Evolutionary conservation across 2,888 invertebrate genomes (phyloP).

Genomic region (Rhagium mordax): DNA sequence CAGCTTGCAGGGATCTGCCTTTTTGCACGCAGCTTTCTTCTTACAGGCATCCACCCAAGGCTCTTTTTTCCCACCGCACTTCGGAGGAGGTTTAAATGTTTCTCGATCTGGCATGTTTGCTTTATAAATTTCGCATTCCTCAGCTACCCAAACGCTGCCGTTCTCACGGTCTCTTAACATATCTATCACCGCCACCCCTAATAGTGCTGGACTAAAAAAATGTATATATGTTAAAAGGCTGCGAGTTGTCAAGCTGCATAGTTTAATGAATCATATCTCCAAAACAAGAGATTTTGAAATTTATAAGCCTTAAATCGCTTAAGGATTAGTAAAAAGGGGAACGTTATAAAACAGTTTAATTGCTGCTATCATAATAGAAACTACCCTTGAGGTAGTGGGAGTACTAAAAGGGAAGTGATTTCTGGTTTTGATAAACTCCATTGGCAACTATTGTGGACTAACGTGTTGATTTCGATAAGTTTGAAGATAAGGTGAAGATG

Average conservation of each 20-base stretch:
- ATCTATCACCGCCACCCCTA: slow-evolving; percentile 65
- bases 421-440: no score
- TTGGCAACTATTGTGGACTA: no score
- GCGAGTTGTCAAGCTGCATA: neutral
- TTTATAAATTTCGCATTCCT: slow-evolving; percentile 64
- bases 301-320: no score
- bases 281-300: neutral
- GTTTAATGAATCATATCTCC: neutral
- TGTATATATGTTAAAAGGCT: neutral
- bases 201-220: slow-evolving; percentile 55
- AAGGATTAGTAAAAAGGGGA: no score
- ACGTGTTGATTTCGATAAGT: no score
- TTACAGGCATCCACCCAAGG: slow-evolving; percentile 13
- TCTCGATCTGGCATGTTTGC: slow-evolving; percentile 58
- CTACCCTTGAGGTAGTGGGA: no score
- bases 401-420: no score
- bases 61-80: no score
- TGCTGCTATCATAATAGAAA: no score
- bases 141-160: slow-evolving; percentile 73
- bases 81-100: slow-evolving; percentile 44
- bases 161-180: slow-evolving; percentile 68
- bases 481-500: no score
- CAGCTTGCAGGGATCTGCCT: slow-evolving; percentile 40
- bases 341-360: no score
- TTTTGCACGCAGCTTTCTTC: slow-evolving; percentile 30